These are phyloP conservation scores for Phalacrocorax carbo DNA, from an alignment of 2,113 vertebrate species.

Conservation along the genomic window DNA sequence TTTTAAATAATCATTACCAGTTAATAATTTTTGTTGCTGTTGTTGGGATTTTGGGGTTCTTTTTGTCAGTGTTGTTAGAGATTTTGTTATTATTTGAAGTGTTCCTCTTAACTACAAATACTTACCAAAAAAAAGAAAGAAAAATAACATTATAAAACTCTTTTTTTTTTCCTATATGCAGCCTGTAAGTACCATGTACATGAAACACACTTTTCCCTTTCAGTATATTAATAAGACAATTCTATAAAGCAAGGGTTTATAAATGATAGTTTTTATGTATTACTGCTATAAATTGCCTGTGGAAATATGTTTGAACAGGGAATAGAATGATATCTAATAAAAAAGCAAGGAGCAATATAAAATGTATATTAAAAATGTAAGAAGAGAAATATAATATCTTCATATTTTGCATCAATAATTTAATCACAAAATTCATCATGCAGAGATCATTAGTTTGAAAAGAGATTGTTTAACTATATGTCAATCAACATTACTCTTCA, in stretches of 20 bases:
- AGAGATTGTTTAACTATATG: neutral
- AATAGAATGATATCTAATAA: neutral
- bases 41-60: accelerated
- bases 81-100: neutral
- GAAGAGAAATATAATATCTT: neutral
- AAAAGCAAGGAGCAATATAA: neutral
- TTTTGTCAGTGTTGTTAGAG: neutral
- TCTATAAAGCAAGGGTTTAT: neutral
- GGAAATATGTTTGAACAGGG: neutral
- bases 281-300: neutral
- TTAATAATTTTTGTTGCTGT: neutral
- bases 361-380: neutral
- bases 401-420: neutral
- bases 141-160: accelerated
- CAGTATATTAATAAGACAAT: neutral
- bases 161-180: neutral
- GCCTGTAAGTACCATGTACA: neutral
- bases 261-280: neutral
- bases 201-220: neutral
- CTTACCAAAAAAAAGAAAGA: neutral
- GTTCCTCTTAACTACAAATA: neutral
- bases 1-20: neutral
- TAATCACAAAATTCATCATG: neutral
- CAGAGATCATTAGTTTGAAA: neutral
- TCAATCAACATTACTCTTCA: neutral